These are phyloP conservation scores for Hypotaenidia philippensis DNA, from an alignment of 2,797 vertebrate species.

Conservation along the genomic window DNA sequence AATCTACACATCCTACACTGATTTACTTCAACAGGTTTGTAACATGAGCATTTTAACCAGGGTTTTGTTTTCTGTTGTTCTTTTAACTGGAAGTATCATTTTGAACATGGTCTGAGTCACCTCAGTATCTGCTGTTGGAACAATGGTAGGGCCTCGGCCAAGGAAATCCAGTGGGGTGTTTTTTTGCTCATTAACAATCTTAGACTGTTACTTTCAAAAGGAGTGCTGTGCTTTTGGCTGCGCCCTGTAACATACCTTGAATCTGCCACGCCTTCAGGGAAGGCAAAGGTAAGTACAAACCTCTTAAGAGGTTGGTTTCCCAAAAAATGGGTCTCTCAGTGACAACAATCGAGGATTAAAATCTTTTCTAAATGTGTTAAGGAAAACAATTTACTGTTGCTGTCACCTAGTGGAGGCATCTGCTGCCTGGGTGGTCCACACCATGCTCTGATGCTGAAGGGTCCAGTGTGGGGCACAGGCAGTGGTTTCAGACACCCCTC, in stretches of 20 bases:
- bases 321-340: not conserved
- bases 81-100: rapidly evolving
- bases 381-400: constrained; percentile 64
- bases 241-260: not conserved
- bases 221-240: not conserved
- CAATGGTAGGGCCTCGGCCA: not conserved
- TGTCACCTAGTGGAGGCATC: constrained; percentile 67
- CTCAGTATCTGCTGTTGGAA: not conserved
- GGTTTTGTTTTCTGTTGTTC: not conserved
- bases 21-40: not conserved
- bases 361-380: constrained; percentile 25
- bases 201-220: not conserved
- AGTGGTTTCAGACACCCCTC: not conserved
- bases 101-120: not conserved
- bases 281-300: not conserved
- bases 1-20: not conserved
- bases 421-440: constrained; percentile 13
- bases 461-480: not conserved
- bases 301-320: not conserved
- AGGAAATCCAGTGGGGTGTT: not conserved
- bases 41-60: not conserved
- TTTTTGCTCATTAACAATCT: not conserved
- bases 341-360: constrained; percentile 28
- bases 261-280: not conserved
- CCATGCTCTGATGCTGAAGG: not conserved